Conservation (phyloP, 2,888 invertebrate species). For the Aphodius sticticus region DNA sequence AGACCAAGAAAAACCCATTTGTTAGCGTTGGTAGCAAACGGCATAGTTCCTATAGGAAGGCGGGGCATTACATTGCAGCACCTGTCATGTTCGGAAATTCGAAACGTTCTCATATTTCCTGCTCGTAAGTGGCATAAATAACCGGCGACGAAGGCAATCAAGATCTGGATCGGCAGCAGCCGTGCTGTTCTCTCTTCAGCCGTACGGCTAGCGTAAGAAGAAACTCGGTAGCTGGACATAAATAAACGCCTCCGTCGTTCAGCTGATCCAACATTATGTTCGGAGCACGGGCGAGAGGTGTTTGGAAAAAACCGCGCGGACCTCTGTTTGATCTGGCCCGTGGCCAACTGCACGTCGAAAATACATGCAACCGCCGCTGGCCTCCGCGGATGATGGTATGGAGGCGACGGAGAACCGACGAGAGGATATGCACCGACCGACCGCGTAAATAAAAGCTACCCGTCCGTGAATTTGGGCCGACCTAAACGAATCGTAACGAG, state of each 20-base stretch:
- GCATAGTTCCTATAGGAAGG: background rate
- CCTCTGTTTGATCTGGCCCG: constrained; percentile 4
- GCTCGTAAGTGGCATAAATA: background rate
- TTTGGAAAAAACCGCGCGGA: background rate
- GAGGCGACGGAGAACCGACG: background rate
- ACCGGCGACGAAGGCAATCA: background rate
- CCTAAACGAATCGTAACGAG: background rate
- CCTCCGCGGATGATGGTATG: background rate
- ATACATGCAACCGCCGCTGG: background rate
- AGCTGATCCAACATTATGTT: background rate
- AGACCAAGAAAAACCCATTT: too few relatives aligned
- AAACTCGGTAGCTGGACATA: background rate
- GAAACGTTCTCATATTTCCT: background rate
- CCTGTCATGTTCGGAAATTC: background rate
- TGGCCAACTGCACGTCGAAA: background rate
- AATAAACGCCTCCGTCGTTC: too few relatives aligned
- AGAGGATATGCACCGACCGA: background rate
- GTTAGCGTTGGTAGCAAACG: too few relatives aligned
- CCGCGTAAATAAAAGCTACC: background rate
- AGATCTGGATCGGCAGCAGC: background rate
- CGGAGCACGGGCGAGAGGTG: background rate
- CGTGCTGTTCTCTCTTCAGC: background rate
- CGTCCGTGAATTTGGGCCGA: background rate
- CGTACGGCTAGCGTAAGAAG: background rate
- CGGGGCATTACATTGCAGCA: background rate